These are phyloP conservation scores for Vombatus ursinus DNA, from an alignment of 2,113 vertebrate genomes.

Conservation along the genomic window DNA sequence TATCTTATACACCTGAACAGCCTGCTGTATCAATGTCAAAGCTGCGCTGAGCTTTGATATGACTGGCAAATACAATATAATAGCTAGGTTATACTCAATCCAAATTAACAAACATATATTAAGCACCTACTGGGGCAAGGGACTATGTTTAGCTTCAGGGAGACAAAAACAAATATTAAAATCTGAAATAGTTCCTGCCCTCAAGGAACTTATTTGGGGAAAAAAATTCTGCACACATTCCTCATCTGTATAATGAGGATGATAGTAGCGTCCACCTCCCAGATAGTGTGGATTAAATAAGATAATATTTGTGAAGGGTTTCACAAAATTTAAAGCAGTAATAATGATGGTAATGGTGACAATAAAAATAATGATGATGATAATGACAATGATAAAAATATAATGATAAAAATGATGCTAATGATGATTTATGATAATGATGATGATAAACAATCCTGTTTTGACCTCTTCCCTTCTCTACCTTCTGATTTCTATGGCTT, in stretches of 20 bases:
- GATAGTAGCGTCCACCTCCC: not conserved
- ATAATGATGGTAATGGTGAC: not conserved
- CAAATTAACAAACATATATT: not conserved
- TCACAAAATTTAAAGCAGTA: not conserved
- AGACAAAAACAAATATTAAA: not conserved
- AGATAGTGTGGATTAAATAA: not conserved
- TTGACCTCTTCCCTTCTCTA: not conserved
- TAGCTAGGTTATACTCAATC: not conserved
- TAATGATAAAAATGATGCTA: too few species aligned
- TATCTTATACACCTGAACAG: slow-evolving; percentile 13
- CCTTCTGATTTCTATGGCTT: not conserved
- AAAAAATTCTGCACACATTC: not conserved
- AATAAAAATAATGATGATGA: too few species aligned
- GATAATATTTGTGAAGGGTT: not conserved
- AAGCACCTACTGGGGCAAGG: not conserved
- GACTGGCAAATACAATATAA: slow-evolving; percentile 26
- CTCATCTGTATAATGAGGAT: not conserved
- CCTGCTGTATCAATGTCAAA: slow-evolving; percentile 54
- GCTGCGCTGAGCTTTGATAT: slow-evolving; percentile 38
- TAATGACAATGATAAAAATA: too few species aligned
- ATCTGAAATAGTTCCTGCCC: not conserved
- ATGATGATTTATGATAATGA: not conserved
- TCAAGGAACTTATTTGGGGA: not conserved
- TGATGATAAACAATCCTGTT: not conserved
- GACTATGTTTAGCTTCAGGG: not conserved